A percentile compares a stretch with the other conserved stretches of the same genome.
These are phyloP conservation scores for Synergus japonicus DNA, from an alignment of 2,888 invertebrate genomes.

Conservation along the genomic window DNA sequence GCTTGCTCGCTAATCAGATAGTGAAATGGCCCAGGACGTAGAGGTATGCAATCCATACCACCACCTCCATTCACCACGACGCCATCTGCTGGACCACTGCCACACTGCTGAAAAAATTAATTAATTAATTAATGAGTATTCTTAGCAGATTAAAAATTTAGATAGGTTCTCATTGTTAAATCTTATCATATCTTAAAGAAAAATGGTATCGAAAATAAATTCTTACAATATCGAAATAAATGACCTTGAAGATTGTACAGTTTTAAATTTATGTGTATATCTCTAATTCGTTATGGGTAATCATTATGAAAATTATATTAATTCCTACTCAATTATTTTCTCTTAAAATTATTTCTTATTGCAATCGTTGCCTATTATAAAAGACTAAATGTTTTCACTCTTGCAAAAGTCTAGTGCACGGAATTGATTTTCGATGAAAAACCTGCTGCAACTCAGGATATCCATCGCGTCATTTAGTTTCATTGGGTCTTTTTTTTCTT, in stretches of 20 bases:
- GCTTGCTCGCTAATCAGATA: constrained; percentile 93
- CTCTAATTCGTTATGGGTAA: too few species aligned
- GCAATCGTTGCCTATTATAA: not conserved
- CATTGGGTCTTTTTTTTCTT: not conserved
- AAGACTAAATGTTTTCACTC: not conserved
- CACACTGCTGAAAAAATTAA: constrained; percentile 66
- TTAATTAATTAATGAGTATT: not conserved
- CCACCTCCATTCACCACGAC: constrained; percentile 66
- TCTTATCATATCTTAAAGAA: too few species aligned
- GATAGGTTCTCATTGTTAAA: not conserved
- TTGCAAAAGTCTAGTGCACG: not conserved
- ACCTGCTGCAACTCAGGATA: not conserved
- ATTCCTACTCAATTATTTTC: too few species aligned
- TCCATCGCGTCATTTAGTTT: not conserved
- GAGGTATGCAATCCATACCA: constrained; percentile 90
- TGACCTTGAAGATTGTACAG: too few species aligned
- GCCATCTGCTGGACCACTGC: constrained; percentile 68
- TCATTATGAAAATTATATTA: too few species aligned
- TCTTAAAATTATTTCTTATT: not conserved
- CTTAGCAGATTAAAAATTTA: too few species aligned
- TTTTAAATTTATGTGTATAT: too few species aligned
- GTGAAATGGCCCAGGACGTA: constrained; percentile 88
- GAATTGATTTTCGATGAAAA: not conserved
- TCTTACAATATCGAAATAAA: too few species aligned
- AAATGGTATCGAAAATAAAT: too few species aligned